Base-by-base conservation (phyloP, 2,797 vertebrate genomes). In the Gadopsis bispinosus region DNA sequence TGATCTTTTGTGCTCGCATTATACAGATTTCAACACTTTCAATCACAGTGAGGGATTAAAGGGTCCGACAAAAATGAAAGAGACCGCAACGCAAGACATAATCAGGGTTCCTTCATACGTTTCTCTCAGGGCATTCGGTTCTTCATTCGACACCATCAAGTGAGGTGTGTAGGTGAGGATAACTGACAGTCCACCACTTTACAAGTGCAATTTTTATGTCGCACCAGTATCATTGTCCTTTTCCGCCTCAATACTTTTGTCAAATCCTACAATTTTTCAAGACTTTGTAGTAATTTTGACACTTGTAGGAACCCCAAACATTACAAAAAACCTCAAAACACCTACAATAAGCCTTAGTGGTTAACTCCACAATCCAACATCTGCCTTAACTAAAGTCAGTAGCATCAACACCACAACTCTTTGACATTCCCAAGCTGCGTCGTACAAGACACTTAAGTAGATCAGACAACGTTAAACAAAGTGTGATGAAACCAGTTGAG, bases 41-140 rank as follows among this genome's bases (percentile, higher is more conserved):
- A 59, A 19, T 81, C 84, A 88, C 87, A 87, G 75, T 81, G 78
- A 69, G 51, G 66, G 71, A 70, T 87, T 83, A 85, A 89, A 83
- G 78, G 78, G 72, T 69, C 22, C n/a, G 20, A 74, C 45, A 59
- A 62, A 72, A 76, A 78, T 33, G 2, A 61, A 39, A 75, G 26
- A 85, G 35, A 64, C 77, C 69, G 68, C 47, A 76, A 80, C 59
- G 77, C 11, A 29, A 73, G 33, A 86, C 54, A 17, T 10, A 19
- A 45, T 70, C 47, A 3, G 60, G 37, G 43, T 63, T 79, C 80
- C 69, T 63, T 1, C 37, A n/a, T 10, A 26, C 53, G 31, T 72
- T 35, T 31, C 5, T 55, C 65, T 56, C 67, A 1, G 19, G 31
- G 11, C 19, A 13, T 54, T 54, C n/a, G 10, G 13, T 74, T 48